Evolutionary conservation across 2,797 vertebrate species (phyloP).

Genomic region (Gymnothorax javanicus): DNA sequence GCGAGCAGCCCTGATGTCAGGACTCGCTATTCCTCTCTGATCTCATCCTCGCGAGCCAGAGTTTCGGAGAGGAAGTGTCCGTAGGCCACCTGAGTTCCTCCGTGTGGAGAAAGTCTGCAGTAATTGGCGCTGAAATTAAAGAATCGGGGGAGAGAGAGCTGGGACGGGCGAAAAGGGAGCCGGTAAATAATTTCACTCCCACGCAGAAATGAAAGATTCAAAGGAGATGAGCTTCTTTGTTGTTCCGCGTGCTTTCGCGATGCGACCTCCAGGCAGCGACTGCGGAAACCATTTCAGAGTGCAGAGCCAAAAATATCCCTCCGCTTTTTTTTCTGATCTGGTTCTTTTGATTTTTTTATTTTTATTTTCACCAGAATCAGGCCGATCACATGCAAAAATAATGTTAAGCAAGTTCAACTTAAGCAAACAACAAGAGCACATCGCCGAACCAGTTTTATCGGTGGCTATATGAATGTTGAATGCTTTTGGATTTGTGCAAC

Average conservation of each 20-base stretch:
- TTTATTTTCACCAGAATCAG: too few species aligned
- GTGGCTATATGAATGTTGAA: too few species aligned
- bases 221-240: background rate
- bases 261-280: background rate
- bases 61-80: constrained; percentile 58
- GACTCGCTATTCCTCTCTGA: constrained; percentile 23
- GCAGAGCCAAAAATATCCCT: too few species aligned
- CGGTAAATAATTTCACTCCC: constrained; percentile 63
- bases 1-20: background rate
- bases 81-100: constrained; percentile 23
- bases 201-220: background rate
- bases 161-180: constrained; percentile 67
- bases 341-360: too few species aligned
- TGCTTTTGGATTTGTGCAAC: too few species aligned
- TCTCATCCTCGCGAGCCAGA: constrained; percentile 58
- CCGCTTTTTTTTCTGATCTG: too few species aligned
- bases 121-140: constrained; percentile 81
- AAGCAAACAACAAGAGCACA: too few species aligned
- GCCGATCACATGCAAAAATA: too few species aligned
- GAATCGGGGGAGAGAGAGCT: constrained; percentile 61
- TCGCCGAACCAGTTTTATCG: too few species aligned
- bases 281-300: background rate
- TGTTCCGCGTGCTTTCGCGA: background rate
- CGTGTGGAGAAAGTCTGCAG: constrained; percentile 74
- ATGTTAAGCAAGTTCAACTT: too few species aligned